Conservation (phyloP, 2,797 vertebrate species). For the Mus caroli region DNA sequence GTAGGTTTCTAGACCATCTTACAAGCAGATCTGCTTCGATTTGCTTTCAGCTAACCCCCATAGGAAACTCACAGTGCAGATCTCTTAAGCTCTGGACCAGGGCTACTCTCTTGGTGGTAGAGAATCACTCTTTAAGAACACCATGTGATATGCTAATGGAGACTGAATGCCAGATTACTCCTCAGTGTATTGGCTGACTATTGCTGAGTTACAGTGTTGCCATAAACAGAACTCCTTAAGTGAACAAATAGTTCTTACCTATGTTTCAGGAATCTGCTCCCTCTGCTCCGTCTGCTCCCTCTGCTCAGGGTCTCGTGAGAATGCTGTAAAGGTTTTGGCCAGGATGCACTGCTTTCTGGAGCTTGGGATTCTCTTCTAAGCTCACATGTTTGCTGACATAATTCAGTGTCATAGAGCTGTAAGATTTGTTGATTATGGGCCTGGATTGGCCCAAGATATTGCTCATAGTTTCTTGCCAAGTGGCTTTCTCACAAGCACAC, state of each 20-base stretch:
- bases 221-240: slow-evolving; percentile 4
- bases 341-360: neutral
- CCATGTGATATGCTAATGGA: neutral
- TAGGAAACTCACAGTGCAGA: neutral
- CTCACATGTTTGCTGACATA: neutral
- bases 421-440: neutral
- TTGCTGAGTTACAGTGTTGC: slow-evolving; percentile 19
- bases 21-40: neutral
- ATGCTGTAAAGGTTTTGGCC: neutral
- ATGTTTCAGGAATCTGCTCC: neutral
- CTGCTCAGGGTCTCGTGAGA: neutral
- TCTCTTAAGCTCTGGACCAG: neutral
- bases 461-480: neutral
- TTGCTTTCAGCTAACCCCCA: neutral
- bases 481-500: neutral
- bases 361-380: neutral
- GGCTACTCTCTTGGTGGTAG: neutral
- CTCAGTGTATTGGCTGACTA: neutral
- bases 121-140: slow-evolving; percentile 34
- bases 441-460: neutral
- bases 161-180: neutral
- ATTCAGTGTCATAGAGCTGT: slow-evolving; percentile 3
- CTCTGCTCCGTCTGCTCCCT: neutral
- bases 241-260: neutral
- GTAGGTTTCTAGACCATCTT: neutral